Evolutionary conservation across 2,888 invertebrate genomes (phyloP).

Genomic region (Cynaeus angustus): DNA sequence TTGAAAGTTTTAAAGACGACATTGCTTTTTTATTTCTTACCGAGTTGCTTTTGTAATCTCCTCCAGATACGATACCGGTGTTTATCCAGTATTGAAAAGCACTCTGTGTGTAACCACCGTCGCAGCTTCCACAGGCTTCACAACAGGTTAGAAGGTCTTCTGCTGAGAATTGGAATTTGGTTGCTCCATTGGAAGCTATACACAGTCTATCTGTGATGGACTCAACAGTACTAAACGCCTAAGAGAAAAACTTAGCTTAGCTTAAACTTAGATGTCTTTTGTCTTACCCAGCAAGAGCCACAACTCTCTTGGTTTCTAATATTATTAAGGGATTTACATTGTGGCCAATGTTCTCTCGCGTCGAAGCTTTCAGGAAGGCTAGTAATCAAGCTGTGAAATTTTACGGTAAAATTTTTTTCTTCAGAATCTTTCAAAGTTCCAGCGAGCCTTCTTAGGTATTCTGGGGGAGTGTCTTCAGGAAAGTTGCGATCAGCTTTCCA

Average conservation of each 20-base stretch:
- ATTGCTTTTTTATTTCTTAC: too few relatives aligned
- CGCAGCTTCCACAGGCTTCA: constrained; percentile 84
- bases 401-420: neutral
- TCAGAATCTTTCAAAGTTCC: constrained; percentile 72
- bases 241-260: too few relatives aligned
- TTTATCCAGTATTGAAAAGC: constrained; percentile 90
- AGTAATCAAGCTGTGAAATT: neutral
- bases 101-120: constrained; percentile 85
- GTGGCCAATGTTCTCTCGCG: constrained; percentile 15
- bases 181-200: constrained; percentile 42
- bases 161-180: constrained; percentile 69
- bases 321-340: constrained; percentile 1
- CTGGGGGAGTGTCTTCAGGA: constrained; percentile 73
- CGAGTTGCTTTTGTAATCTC: constrained; percentile 80
- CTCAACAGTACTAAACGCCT: constrained; percentile 53
- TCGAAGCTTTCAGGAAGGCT: constrained; percentile 22
- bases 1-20: neutral
- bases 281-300: constrained; percentile 44
- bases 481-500: constrained; percentile 87
- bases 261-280: too few relatives aligned
- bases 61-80: constrained; percentile 89
- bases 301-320: constrained; percentile 41
- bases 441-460: constrained; percentile 77
- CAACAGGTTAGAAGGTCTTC: constrained; percentile 89
- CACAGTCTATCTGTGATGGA: constrained; percentile 53